phyloP scores from a whole-genome alignment of 2,888 invertebrate genomes.

The Clivina fossor region DNA sequence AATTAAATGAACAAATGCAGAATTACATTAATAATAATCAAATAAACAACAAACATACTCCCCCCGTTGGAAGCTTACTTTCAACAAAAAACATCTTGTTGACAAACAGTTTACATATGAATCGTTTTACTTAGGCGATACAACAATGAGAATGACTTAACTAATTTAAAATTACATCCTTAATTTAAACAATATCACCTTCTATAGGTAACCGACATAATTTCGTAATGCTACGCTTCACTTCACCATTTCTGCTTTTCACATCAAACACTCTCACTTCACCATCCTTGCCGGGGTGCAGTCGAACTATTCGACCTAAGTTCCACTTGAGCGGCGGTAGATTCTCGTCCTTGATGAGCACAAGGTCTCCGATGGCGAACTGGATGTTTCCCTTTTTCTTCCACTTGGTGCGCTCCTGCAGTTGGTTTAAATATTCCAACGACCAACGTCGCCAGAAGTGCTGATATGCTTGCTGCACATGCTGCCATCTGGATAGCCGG shows the following conservation, averaged over 20 bases:
- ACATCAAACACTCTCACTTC: conserved; percentile 3
- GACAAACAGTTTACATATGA: not conserved
- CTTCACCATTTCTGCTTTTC: not conserved
- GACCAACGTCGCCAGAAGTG: conserved; percentile 23
- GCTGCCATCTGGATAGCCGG: conserved; percentile 37
- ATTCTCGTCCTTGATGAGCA: not conserved
- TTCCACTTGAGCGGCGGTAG: conserved; percentile 2
- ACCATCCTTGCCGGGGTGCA: not conserved
- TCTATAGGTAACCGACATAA: not conserved
- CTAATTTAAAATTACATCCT: not conserved
- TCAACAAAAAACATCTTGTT: not conserved
- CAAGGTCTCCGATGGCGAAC: not conserved
- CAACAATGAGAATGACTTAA: too few species aligned
- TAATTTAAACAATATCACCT: not conserved
- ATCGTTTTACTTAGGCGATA: not conserved
- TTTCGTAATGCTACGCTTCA: not conserved
- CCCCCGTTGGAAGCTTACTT: not conserved
- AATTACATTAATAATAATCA: too few species aligned
- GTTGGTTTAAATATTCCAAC: not conserved
- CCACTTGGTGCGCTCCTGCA: not conserved
- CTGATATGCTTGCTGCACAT: conserved; percentile 35
- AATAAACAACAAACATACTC: not conserved
- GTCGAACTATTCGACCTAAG: not conserved
- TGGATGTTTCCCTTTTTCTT: too few species aligned
- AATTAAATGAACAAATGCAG: too few species aligned